These are phyloP conservation scores for Ammodramus savannarum DNA, from an alignment of 2,113 vertebrate genomes.

Conservation along the genomic window DNA sequence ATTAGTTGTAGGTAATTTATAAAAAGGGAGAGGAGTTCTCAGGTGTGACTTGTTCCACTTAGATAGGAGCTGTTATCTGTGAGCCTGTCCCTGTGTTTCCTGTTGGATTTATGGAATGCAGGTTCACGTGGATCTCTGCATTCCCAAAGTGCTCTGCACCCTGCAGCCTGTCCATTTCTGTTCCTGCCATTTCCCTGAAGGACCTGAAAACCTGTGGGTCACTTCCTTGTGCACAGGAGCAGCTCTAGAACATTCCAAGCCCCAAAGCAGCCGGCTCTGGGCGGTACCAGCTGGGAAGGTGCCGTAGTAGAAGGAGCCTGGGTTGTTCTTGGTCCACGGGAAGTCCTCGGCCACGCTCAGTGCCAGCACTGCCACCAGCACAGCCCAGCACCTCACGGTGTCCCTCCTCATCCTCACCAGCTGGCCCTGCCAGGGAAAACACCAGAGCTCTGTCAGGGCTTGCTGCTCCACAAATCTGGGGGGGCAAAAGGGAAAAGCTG, in stretches of 20 bases:
- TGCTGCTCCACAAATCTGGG: neutral
- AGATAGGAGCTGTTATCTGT: neutral
- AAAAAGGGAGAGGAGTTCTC: neutral
- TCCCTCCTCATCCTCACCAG: neutral
- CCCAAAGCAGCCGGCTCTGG: neutral
- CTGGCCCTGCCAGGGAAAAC: neutral
- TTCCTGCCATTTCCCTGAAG: neutral
- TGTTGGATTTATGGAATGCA: fast-evolving
- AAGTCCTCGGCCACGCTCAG: constrained; percentile 77
- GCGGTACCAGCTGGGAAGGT: constrained; percentile 86
- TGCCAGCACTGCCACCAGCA: constrained; percentile 72
- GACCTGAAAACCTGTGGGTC: neutral
- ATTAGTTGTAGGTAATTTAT: neutral
- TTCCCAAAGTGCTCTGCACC: neutral
- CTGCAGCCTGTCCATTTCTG: neutral
- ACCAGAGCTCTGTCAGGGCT: neutral
- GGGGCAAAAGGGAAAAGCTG: neutral
- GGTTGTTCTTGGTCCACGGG: constrained; percentile 83
- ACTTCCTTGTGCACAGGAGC: neutral
- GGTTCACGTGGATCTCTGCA: neutral
- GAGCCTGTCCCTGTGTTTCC: neutral
- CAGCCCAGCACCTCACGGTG: constrained; percentile 27
- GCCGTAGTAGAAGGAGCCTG: constrained; percentile 90
- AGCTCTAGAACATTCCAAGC: neutral
- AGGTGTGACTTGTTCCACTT: neutral